Percentiles rank a stretch among this genome's conserved stretches.
Conservation (phyloP, 2,888 invertebrate species). For the Plebejus melissa region DNA sequence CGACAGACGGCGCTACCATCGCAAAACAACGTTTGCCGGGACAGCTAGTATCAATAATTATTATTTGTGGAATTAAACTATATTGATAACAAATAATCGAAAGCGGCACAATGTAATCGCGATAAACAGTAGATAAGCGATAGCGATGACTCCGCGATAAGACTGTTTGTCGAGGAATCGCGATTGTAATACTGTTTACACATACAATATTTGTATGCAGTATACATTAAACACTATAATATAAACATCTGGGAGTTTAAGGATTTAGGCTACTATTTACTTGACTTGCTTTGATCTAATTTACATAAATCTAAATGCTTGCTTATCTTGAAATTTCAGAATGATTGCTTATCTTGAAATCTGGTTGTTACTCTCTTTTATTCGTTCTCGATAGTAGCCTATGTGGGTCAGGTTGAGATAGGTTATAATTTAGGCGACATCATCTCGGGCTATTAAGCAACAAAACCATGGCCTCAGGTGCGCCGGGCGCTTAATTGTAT, state of each 20-base stretch:
- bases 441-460: not conserved
- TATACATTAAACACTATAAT: not conserved
- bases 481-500: too few relatives aligned
- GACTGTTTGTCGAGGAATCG: not conserved
- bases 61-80: not conserved
- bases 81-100: not conserved
- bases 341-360: too few relatives aligned
- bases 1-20: too few relatives aligned
- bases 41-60: too few relatives aligned
- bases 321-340: too few relatives aligned
- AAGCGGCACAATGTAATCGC: constrained; percentile 4
- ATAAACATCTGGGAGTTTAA: not conserved
- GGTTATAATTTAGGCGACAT: not conserved
- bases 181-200: not conserved
- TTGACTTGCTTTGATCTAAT: too few relatives aligned
- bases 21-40: too few relatives aligned
- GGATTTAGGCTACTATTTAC: not conserved
- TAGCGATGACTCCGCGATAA: not conserved
- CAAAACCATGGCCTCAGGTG: not conserved
- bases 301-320: too few relatives aligned
- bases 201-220: not conserved
- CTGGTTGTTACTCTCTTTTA: not conserved
- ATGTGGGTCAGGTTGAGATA: constrained; percentile 5
- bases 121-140: not conserved
- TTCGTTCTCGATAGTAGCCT: not conserved